Base-by-base conservation (phyloP, 2,888 invertebrate genomes). In the Myopa testacea region DNA sequence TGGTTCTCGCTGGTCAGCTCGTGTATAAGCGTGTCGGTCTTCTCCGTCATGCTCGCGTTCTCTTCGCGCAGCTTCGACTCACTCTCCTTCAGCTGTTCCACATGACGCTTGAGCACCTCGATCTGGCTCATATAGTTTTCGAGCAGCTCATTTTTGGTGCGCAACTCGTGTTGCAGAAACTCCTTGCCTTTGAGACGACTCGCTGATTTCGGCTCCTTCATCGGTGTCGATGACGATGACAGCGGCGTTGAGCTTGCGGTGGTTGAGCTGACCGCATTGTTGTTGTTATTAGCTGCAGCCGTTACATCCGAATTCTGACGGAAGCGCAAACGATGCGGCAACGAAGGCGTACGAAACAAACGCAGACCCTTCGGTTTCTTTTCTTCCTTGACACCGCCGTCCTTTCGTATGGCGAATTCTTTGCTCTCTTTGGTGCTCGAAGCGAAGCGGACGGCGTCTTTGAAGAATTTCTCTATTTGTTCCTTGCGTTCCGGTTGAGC, bases 131-230 rank as follows among this genome's bases (percentile, higher is more conserved):
- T 85, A 77, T 91, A 87, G 78, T 90, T 91, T 80, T 89, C 89
- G 68, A 92, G 90, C 55, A 88, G 88, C 75, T 89, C 88, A 80
- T 90, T 91, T 87, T 92, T 91, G 80, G 90, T 90, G 79, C 90
- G 89, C 79, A 91, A 91, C 85, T 92, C 92, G 34, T 91, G 90
- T 77, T 89, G 86, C 62, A 89, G 83, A 0, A 89, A 89, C 81
- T 89, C 89, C 85, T 91, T 91, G 78, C 91, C 91, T 81, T 90
- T 89, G n/a, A 91, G 82, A 4, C 87, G 86, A 40, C 83, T 85
- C 14, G 87, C 89, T 75, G 91, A 91, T 75, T 88, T 88, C 72
- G 87, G 78, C 7, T 88, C 87, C 80, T 89, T 89, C 50, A 87
- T 85, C 4, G 89, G 89, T 26, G 89, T 89, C 10, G 86, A 86